Evolutionary conservation across 2,797 vertebrate genomes (phyloP).

Genomic region (Chromobotia macracanthus): DNA sequence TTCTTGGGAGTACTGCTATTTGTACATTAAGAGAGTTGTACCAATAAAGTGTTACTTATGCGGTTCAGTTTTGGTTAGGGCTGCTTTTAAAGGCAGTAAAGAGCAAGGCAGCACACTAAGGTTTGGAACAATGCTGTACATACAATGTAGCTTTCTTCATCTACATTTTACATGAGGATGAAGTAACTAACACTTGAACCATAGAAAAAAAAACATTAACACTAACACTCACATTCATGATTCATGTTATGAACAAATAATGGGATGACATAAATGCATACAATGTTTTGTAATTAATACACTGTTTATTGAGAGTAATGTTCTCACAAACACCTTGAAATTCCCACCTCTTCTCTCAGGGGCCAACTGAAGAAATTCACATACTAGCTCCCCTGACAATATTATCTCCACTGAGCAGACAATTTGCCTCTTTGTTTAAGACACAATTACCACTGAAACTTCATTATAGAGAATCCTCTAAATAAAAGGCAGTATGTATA

Average conservation of each 20-base stretch:
- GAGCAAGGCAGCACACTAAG: not conserved
- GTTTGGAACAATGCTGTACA: not conserved
- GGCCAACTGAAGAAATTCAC: slow-evolving; percentile 85
- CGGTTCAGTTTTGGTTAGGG: not conserved
- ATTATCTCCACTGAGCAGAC: slow-evolving; percentile 94
- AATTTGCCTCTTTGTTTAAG: slow-evolving; percentile 88
- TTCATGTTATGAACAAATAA: slow-evolving; percentile 49
- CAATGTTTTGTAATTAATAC: slow-evolving; percentile 59
- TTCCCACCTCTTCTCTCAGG: slow-evolving; percentile 81
- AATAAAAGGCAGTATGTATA: slow-evolving; percentile 76
- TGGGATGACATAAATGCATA: slow-evolving; percentile 55
- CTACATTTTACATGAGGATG: slow-evolving; percentile 1
- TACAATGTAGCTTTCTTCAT: not conserved
- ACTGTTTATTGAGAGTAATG: slow-evolving; percentile 69
- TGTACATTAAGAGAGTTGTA: too few relatives aligned
- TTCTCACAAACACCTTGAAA: slow-evolving; percentile 82
- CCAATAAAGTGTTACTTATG: not conserved
- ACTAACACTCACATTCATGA: slow-evolving; percentile 60
- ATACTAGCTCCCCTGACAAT: slow-evolving; percentile 88
- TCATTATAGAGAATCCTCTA: slow-evolving; percentile 76
- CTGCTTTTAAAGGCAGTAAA: not conserved
- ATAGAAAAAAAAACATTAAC: slow-evolving; percentile 50
- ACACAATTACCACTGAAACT: slow-evolving; percentile 82
- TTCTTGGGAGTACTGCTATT: too few relatives aligned
- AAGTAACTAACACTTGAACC: not conserved